A percentile compares a stretch with the other conserved stretches of the same genome.
phyloP scores from a whole-genome alignment of 2,888 invertebrate species.

The Drosophila meridiana region DNA sequence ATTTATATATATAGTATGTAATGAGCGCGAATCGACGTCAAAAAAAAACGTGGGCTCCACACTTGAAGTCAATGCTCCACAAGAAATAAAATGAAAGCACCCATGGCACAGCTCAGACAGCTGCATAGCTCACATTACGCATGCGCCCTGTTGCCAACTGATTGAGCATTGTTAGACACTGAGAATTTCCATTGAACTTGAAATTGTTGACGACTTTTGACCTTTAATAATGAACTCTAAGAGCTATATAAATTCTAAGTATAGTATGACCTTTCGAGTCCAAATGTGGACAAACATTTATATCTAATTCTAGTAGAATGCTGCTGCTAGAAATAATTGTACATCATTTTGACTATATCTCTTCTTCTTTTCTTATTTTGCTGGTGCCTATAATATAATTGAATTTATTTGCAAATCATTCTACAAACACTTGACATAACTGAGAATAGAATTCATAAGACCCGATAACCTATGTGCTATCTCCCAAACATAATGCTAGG shows the following conservation, averaged over 20 bases:
- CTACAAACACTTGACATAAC: not conserved
- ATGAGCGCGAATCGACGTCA: not conserved
- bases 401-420: not conserved
- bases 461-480: not conserved
- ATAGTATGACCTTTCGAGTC: not conserved
- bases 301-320: not conserved
- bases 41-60: constrained; percentile 19
- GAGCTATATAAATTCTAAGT: not conserved
- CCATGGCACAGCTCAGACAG: constrained; percentile 3
- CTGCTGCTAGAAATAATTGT: not conserved
- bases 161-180: not conserved
- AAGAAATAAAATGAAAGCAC: not conserved
- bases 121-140: constrained; percentile 52
- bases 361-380: not conserved
- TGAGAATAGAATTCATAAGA: not conserved
- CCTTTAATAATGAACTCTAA: not conserved
- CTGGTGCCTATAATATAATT: not conserved
- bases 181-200: constrained; percentile 17
- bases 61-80: constrained; percentile 54
- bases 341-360: not conserved
- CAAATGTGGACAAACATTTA: not conserved
- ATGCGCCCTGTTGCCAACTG: constrained; percentile 42
- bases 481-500: not conserved
- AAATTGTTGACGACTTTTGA: not conserved
- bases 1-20: constrained; percentile 5